Percentiles rank a stretch among this genome's conserved stretches.
Evolutionary conservation across 2,888 invertebrate species (phyloP).

Genomic region (Melieria crassipennis): DNA sequence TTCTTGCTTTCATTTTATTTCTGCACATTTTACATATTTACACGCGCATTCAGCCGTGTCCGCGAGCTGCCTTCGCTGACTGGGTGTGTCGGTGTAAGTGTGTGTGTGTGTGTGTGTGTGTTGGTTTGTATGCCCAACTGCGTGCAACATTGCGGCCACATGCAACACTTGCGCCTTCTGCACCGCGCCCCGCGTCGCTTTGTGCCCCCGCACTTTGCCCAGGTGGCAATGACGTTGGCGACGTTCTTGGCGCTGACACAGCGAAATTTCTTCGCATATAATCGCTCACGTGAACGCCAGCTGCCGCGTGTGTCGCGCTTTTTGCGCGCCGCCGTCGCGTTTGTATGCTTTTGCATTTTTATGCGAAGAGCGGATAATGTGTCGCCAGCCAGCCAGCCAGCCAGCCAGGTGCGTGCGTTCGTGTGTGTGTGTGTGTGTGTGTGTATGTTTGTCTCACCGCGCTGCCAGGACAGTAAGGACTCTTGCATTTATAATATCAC

Average conservation of each 20-base stretch:
- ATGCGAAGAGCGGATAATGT: constrained; percentile 51
- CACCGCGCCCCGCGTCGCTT: no score
- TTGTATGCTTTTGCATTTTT: constrained; percentile 45
- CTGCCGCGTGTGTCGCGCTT: constrained; percentile 15
- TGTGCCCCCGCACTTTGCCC: constrained; percentile 41
- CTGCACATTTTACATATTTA: constrained; percentile 2
- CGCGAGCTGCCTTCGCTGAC: not conserved
- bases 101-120: no score
- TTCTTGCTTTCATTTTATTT: constrained; percentile 11
- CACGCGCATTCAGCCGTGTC: not conserved
- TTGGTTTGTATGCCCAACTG: not conserved
- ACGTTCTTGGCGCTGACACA: constrained; percentile 10
- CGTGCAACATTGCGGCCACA: constrained; percentile 25
- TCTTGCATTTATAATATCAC: constrained; percentile 48
- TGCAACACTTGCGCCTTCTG: constrained; percentile 6
- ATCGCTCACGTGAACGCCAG: constrained; percentile 54
- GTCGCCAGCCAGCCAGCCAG: constrained; percentile 43
- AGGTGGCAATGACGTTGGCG: constrained; percentile 20
- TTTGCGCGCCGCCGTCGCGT: constrained; percentile 3
- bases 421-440: not conserved
- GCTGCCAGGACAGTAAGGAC: constrained; percentile 36
- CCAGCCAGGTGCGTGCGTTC: not conserved
- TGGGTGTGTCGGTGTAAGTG: no score
- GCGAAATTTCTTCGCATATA: constrained; percentile 53
- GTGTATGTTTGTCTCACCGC: no score